These are phyloP conservation scores for Orthochromis indermauri DNA, from an alignment of 2,113 vertebrate species.

Conservation along the genomic window DNA sequence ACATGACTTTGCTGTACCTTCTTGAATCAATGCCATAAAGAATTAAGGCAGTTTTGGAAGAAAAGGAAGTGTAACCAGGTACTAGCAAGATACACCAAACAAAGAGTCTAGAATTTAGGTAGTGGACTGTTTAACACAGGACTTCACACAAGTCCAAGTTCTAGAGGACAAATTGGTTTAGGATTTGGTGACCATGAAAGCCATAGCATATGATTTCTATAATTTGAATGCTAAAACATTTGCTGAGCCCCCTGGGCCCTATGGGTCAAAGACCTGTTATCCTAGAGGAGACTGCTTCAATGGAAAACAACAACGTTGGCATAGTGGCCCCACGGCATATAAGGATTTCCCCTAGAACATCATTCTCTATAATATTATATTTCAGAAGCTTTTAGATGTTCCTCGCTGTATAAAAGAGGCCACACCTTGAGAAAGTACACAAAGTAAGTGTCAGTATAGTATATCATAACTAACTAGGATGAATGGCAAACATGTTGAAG, in stretches of 20 bases:
- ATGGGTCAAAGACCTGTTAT: background rate
- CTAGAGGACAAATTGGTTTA: background rate
- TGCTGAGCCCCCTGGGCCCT: background rate
- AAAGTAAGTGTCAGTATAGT: background rate
- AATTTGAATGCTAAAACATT: background rate
- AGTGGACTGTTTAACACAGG: background rate
- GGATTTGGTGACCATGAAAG: background rate
- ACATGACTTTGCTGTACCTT: background rate
- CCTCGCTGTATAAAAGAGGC: background rate
- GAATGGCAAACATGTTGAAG: conserved; percentile 12
- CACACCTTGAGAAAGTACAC: background rate
- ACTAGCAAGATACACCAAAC: background rate
- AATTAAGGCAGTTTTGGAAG: background rate
- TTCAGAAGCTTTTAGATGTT: background rate
- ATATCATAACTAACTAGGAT: background rate
- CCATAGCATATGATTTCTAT: background rate
- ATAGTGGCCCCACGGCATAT: background rate
- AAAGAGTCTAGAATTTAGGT: background rate
- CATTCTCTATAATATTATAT: background rate
- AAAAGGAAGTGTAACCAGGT: background rate
- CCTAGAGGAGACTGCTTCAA: background rate
- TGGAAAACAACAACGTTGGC: background rate
- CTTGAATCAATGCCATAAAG: background rate
- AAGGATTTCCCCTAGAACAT: background rate
- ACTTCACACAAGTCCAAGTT: background rate